phyloP scores from a whole-genome alignment of 2,113 vertebrate genomes.

The Chamaetylas fuelleborni region DNA sequence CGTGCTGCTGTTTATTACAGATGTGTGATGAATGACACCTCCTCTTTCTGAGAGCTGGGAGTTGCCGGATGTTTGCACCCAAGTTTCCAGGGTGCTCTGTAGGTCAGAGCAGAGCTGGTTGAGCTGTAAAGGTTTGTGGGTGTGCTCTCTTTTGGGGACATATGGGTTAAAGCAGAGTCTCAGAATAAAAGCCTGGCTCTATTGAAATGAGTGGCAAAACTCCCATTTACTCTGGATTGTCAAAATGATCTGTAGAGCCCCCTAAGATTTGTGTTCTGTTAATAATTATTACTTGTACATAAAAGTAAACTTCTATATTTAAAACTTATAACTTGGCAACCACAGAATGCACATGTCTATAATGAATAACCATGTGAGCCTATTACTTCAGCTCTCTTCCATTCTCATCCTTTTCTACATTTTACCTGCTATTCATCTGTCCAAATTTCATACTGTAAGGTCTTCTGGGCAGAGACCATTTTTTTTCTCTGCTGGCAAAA shows the following conservation, averaged over 20 bases:
- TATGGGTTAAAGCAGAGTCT: slow-evolving; percentile 25
- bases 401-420: neutral
- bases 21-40: neutral
- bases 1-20: neutral
- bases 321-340: slow-evolving; percentile 63
- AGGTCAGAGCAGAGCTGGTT: neutral
- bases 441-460: neutral
- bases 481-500: neutral
- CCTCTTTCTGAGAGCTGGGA: neutral
- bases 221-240: slow-evolving; percentile 45
- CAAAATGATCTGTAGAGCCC: slow-evolving; percentile 47
- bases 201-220: slow-evolving; percentile 36
- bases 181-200: neutral
- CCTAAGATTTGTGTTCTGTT: slow-evolving; percentile 57
- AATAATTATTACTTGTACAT: slow-evolving; percentile 68
- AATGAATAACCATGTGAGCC: slow-evolving; percentile 39
- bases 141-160: neutral
- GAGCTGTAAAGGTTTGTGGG: neutral
- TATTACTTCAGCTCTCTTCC: neutral
- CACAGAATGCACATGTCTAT: slow-evolving; percentile 35
- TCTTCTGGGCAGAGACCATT: neutral
- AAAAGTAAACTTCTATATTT: slow-evolving; percentile 66
- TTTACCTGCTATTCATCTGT: slow-evolving; percentile 8
- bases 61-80: neutral
- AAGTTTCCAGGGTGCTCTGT: neutral